phyloP scores from a whole-genome alignment of 2,797 vertebrate genomes.

The Halcyon leucocephala region DNA sequence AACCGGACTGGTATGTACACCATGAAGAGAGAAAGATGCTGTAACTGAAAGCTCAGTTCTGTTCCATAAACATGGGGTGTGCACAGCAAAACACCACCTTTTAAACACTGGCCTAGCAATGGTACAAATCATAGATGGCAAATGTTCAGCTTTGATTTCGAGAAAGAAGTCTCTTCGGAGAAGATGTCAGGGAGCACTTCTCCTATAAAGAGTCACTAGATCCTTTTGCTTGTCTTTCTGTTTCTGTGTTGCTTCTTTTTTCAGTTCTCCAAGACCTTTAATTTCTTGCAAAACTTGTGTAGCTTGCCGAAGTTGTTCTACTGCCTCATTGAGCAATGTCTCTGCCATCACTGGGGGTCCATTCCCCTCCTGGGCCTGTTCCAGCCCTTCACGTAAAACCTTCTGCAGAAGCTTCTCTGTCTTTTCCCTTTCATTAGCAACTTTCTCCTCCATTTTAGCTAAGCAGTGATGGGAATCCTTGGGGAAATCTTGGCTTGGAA shows the following conservation, averaged over 20 bases:
- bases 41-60: constrained; percentile 49
- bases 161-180: neutral
- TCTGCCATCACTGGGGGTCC: constrained; percentile 73
- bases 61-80: neutral
- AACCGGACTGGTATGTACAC: constrained; percentile 18
- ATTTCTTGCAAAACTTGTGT: constrained; percentile 89
- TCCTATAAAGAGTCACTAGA: constrained; percentile 81
- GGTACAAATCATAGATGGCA: constrained; percentile 37
- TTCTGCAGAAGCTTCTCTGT: constrained; percentile 84
- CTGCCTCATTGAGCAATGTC: constrained; percentile 85
- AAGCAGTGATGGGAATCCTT: constrained; percentile 65
- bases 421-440: constrained; percentile 85
- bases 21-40: constrained; percentile 26
- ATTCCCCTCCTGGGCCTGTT: constrained; percentile 54
- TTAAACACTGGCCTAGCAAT: constrained; percentile 41
- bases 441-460: constrained; percentile 83
- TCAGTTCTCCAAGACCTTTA: constrained; percentile 80
- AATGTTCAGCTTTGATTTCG: constrained; percentile 10
- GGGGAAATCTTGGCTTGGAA: neutral
- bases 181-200: constrained; percentile 78
- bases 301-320: constrained; percentile 90
- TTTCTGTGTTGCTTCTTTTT: constrained; percentile 67
- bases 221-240: constrained; percentile 76
- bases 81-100: constrained; percentile 50
- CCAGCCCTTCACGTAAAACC: constrained; percentile 68